Percentiles rank a stretch among this genome's conserved stretches.
Evolutionary conservation across 2,113 vertebrate genomes (phyloP).

Genomic region (Crotophaga sulcirostris): DNA sequence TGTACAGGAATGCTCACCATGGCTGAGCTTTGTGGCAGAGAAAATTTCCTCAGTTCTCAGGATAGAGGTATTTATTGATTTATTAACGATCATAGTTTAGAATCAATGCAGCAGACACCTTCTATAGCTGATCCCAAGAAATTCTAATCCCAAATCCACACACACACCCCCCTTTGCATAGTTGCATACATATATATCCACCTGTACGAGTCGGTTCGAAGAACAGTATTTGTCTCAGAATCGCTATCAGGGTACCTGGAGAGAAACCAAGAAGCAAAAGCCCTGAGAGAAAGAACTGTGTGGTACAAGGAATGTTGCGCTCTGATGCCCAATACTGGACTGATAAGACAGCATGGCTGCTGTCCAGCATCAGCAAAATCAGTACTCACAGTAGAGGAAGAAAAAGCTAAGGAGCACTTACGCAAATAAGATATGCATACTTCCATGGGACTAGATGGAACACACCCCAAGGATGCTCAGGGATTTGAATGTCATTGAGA

Average conservation of each 20-base stretch:
- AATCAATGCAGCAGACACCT: background rate
- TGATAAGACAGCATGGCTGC: too few species aligned
- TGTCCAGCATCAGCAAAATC: too few species aligned
- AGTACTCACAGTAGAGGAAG: background rate
- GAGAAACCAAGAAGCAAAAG: too few species aligned
- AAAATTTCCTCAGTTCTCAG: background rate
- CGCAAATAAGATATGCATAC: fast-evolving
- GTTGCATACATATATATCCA: fast-evolving
- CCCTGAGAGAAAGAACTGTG: too few species aligned
- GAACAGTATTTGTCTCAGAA: too few species aligned
- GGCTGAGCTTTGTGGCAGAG: background rate
- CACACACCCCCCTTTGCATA: fast-evolving
- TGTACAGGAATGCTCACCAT: background rate
- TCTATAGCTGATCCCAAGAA: background rate
- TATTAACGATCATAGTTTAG: background rate
- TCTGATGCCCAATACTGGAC: too few species aligned
- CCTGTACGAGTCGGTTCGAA: too few species aligned
- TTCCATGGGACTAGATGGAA: background rate
- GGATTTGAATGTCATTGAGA: background rate
- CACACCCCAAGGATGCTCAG: background rate
- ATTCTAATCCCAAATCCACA: background rate
- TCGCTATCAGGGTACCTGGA: too few species aligned
- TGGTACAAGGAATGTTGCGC: too few species aligned
- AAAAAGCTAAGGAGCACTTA: background rate
- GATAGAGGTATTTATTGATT: background rate